phyloP scores from a whole-genome alignment of 2,113 vertebrate genomes.

The Cygnus buccinator region DNA sequence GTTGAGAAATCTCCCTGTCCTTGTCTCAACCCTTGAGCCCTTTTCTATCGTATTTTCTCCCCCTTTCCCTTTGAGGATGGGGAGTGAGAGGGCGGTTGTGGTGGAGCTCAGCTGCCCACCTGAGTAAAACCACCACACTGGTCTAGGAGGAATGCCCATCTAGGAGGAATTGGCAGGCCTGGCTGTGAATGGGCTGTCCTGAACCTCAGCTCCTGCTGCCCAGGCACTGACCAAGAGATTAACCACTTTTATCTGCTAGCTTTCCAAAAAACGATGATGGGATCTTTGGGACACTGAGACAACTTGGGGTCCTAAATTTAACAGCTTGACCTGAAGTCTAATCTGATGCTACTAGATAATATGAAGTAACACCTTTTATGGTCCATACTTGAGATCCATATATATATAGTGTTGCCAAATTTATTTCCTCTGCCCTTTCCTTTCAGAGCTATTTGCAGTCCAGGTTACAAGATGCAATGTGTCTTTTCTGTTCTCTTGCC shows the following conservation, averaged over 20 bases:
- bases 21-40: too few relatives aligned
- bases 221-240: fast-evolving
- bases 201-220: fast-evolving
- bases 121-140: too few relatives aligned
- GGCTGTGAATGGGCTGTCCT: fast-evolving
- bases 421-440: neutral
- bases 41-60: too few relatives aligned
- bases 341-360: neutral
- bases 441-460: neutral
- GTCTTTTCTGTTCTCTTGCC: neutral
- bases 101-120: too few relatives aligned
- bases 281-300: neutral
- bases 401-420: neutral
- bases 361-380: neutral
- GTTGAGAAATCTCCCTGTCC: too few relatives aligned
- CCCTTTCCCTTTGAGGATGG: too few relatives aligned
- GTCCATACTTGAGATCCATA: neutral
- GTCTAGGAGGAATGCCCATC: too few relatives aligned
- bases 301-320: neutral
- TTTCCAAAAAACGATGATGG: fast-evolving
- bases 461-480: neutral
- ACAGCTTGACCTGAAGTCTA: conserved; percentile 1
- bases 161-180: fast-evolving
- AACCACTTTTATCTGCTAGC: neutral
- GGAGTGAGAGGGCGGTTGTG: too few relatives aligned